Percentiles rank a stretch among this genome's conserved stretches.
phyloP scores from a whole-genome alignment of 2,888 invertebrate species.

The Lasioglossum leucozonium region DNA sequence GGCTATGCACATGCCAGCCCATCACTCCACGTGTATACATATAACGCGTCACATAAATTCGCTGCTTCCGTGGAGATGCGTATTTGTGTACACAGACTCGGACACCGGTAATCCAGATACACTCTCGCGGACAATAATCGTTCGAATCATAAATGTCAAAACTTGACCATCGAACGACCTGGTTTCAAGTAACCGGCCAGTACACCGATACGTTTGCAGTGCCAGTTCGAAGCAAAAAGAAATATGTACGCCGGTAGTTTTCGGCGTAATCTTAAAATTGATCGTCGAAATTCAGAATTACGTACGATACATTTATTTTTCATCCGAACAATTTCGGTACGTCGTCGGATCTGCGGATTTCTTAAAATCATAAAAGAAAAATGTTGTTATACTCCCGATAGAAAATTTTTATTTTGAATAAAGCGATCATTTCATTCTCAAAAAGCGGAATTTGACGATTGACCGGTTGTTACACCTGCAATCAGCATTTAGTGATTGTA shows the following conservation, averaged over 20 bases:
- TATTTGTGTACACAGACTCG: conserved; percentile 11
- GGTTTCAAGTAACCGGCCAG: neutral
- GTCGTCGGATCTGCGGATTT: too few relatives aligned
- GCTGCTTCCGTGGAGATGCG: neutral
- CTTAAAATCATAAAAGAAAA: too few relatives aligned
- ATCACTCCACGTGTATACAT: conserved; percentile 2
- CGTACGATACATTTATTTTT: too few relatives aligned
- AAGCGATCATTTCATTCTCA: too few relatives aligned
- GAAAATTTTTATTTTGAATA: too few relatives aligned
- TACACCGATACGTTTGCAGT: neutral
- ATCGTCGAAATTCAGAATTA: neutral
- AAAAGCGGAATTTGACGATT: too few relatives aligned
- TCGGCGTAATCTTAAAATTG: neutral
- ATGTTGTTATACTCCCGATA: too few relatives aligned
- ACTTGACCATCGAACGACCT: neutral
- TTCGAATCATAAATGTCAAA: conserved; percentile 1
- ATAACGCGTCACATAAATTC: conserved; percentile 30
- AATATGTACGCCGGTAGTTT: too few relatives aligned
- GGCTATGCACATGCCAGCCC: neutral
- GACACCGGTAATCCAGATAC: conserved; percentile 29
- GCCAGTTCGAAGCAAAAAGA: neutral
- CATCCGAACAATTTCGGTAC: too few relatives aligned
- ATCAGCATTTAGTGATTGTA: neutral
- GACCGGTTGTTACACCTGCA: too few relatives aligned
- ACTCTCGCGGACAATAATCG: neutral